phyloP scores from a whole-genome alignment of 2,888 invertebrate genomes.

The Folsomia manolachei region DNA sequence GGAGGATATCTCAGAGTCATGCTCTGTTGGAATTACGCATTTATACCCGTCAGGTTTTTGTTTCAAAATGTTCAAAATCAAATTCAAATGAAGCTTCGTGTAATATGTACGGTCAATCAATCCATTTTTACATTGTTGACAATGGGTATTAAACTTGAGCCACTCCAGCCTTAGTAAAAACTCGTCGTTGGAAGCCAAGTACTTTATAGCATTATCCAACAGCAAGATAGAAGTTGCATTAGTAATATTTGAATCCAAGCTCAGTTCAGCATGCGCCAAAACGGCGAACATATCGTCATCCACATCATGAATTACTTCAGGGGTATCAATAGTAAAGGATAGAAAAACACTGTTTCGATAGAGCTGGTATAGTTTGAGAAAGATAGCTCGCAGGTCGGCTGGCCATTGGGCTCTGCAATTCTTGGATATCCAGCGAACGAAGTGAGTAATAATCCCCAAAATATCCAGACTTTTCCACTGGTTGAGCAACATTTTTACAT shows the following conservation, averaged over 20 bases:
- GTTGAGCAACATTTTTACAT: slow-evolving; percentile 65
- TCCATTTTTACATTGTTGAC: slow-evolving; percentile 10
- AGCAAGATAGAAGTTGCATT: background rate
- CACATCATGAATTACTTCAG: background rate
- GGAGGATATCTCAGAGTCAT: slow-evolving; percentile 53
- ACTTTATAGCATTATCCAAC: background rate
- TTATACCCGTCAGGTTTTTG: background rate
- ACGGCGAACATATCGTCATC: background rate
- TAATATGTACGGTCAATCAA: background rate
- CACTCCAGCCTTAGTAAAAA: slow-evolving; percentile 6
- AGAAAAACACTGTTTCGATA: slow-evolving; percentile 23
- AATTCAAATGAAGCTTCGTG: background rate
- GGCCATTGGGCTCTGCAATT: slow-evolving; percentile 66
- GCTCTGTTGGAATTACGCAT: slow-evolving; percentile 24
- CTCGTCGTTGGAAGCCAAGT: background rate
- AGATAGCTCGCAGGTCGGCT: slow-evolving; percentile 60
- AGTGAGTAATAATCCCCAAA: slow-evolving; percentile 60
- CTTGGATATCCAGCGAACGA: slow-evolving; percentile 61
- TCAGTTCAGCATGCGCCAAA: background rate
- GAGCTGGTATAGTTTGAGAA: slow-evolving; percentile 61
- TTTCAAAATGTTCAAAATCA: background rate
- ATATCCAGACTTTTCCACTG: slow-evolving; percentile 45
- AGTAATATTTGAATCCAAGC: background rate
- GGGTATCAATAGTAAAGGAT: background rate
- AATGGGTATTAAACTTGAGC: slow-evolving; percentile 15